These are phyloP conservation scores for Alloplasta piceator DNA, from an alignment of 2,888 invertebrate species.

Conservation along the genomic window DNA sequence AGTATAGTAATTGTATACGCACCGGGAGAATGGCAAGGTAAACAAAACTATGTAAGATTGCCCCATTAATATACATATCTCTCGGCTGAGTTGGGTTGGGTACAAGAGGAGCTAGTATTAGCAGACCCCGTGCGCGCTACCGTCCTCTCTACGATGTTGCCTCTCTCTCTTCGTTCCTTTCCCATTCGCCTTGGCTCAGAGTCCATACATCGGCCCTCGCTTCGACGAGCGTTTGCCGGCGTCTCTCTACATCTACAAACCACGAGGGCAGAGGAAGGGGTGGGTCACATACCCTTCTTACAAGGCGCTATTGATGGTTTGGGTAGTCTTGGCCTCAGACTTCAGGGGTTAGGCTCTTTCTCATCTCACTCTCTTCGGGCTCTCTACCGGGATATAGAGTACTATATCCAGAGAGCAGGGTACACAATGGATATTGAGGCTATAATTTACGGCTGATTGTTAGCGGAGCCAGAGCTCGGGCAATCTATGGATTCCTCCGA, in stretches of 20 bases:
- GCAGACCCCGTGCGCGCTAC: slow-evolving; percentile 64
- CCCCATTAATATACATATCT: slow-evolving; percentile 84
- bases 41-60: slow-evolving; percentile 84
- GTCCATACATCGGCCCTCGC: slow-evolving; percentile 40
- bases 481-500: slow-evolving; percentile 82
- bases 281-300: slow-evolving; percentile 39
- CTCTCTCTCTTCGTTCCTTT: slow-evolving; percentile 35
- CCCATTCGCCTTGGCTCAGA: slow-evolving; percentile 53
- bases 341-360: slow-evolving; percentile 80
- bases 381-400: slow-evolving; percentile 58
- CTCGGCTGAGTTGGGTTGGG: slow-evolving; percentile 80
- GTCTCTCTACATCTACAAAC: slow-evolving; percentile 40
- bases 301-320: slow-evolving; percentile 68
- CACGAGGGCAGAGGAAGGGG: background rate
- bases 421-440: slow-evolving; percentile 84
- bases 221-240: slow-evolving; percentile 40
- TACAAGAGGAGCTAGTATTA: slow-evolving; percentile 68
- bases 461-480: slow-evolving; percentile 73
- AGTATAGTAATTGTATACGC: slow-evolving; percentile 83
- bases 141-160: slow-evolving; percentile 59
- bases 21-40: slow-evolving; percentile 83
- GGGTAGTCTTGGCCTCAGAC: slow-evolving; percentile 82
- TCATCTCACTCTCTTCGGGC: slow-evolving; percentile 5
- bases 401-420: slow-evolving; percentile 70
- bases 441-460: slow-evolving; percentile 84